Base-by-base conservation (phyloP, 1,140 invertebrate species). In the Centruroides sculpturatus region DNA sequence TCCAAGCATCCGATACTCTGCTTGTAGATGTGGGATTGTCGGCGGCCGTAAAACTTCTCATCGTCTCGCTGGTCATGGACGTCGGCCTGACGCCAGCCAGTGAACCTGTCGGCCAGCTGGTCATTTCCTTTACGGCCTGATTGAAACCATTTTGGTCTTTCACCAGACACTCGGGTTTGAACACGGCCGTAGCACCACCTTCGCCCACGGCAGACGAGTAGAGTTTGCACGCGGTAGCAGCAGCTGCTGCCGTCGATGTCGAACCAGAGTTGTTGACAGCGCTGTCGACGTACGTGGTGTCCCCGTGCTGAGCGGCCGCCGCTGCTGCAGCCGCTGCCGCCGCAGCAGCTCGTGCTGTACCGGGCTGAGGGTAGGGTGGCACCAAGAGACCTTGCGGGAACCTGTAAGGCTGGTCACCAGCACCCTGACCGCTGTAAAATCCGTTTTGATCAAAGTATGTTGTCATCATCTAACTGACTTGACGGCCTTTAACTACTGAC, bases 361-460 rank as follows among this genome's bases (percentile, higher is more conserved):
- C 55, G 55, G 80, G 5, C 81, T 85, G 10, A 78, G 78, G 8
- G 79, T 78, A 11, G 55, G 69, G 68, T 49, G 69, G 68, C 63
- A 71, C 69, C n/a, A 70, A 59, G 63, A 92, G 75, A 49, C 87
- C 86, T 56, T 92, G 76, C 8, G 89, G 88, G 61, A 76, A 76
- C 67, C 89, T 80, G 75, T 92, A 88, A 53, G 69, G 83, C 80
- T 73, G 72, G 48, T 74, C 72, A 79, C 82, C 63, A 78, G 89
- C 87, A 68, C 85, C 82, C 41, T 41, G 41, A 41, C 41, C 41
- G 62, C 88, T 88, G 77, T 92, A 92, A 80, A 92, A 92, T 73
- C 88, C 88, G 75, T 85, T 85, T 78, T 92, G 89, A 77, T 92
- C 89, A 75, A 92, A 93, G 76, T 92, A 93, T 71, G 89, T 91